A percentile compares a stretch with the other conserved stretches of the same genome.
These are phyloP conservation scores for Porites cylindrica DNA, from an alignment of 92 coral and sea anemone species.

Conservation along the genomic window DNA sequence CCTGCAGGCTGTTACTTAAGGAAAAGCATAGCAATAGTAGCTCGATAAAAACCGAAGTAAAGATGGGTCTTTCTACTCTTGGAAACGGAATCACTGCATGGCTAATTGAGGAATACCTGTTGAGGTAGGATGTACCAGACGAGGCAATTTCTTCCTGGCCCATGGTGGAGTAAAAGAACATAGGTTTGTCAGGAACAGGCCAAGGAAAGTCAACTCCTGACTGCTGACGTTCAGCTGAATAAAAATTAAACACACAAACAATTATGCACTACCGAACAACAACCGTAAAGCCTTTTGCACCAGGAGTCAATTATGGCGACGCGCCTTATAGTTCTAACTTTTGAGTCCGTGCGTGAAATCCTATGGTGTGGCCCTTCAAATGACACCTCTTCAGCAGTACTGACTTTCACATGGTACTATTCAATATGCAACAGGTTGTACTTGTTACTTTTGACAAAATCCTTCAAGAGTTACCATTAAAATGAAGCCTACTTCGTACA, in stretches of 20 bases:
- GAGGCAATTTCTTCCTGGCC: constrained; percentile 99
- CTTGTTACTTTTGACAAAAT: too few species aligned
- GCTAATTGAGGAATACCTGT: constrained; percentile 68
- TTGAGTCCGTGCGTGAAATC: too few species aligned
- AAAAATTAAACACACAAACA: neutral
- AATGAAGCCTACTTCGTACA: too few species aligned
- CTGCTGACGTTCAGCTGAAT: constrained; percentile 93
- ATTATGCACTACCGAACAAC: neutral
- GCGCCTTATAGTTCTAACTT: too few species aligned
- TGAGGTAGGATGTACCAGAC: constrained; percentile 98
- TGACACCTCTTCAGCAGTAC: too few species aligned
- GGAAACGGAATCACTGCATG: neutral
- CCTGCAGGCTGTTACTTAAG: too few species aligned
- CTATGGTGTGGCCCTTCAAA: too few species aligned
- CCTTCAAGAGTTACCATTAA: too few species aligned
- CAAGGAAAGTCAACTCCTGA: constrained; percentile 99
- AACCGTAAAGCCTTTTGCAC: neutral
- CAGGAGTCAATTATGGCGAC: too few species aligned
- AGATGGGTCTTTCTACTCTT: neutral
- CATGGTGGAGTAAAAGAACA: constrained; percentile 97
- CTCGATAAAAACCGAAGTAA: neutral
- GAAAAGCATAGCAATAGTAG: neutral
- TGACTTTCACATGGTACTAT: too few species aligned
- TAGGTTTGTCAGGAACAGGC: constrained; percentile 98
- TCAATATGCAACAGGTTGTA: too few species aligned